Evolutionary conservation across 2,797 vertebrate species (phyloP), one percentile per base, ranked within the genome.

Genomic region (Stomatorhinus walkeri): DNA sequence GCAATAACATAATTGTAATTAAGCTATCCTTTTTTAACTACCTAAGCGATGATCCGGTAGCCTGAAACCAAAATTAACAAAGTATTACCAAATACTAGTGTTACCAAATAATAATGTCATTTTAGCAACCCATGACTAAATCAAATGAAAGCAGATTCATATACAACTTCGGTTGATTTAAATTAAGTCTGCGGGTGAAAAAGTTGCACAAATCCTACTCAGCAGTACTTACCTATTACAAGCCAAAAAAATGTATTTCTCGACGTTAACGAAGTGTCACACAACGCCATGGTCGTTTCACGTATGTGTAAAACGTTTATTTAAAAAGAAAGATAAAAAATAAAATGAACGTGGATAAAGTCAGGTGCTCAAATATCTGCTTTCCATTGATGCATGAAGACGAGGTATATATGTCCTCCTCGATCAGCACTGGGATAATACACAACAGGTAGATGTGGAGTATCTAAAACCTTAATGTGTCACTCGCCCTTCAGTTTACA

Each of bases 221-320:
- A 56, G 3, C 36, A 46, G n/a, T 51, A 88, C 88, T 89, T 89
- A 89, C 88, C 88, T 24, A 89, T 36, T 16, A 64, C 40, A 51
- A 89, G 56, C 40, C 88, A 68, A 85, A 85, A 43, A 64, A 64
- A 51, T 3, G 61, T 24, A 32, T n/a, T 56, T 64, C 81, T 85
- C 54, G 79, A 32, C 56, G 88, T 64, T 43, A 64, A 52, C 24
- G 88, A 51, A 14, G 79, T 85, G 54, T 43, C 79, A 64, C n/a
- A 46, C 40, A 56, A 56, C n/a, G 36, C 54, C 88, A 89, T 89
- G 22, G 88, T 85, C 14, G 46, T 83, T 79, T 83, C 59, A 49
- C 36, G 9, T 16, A 40, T 28, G 40, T 81, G 51, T 56, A 56
- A 72, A 88, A 56, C 22, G 51, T 54, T 40, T 43, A 22, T 56